Conservation (phyloP, 2,888 invertebrate species). For the Hymenopus coronatus region DNA sequence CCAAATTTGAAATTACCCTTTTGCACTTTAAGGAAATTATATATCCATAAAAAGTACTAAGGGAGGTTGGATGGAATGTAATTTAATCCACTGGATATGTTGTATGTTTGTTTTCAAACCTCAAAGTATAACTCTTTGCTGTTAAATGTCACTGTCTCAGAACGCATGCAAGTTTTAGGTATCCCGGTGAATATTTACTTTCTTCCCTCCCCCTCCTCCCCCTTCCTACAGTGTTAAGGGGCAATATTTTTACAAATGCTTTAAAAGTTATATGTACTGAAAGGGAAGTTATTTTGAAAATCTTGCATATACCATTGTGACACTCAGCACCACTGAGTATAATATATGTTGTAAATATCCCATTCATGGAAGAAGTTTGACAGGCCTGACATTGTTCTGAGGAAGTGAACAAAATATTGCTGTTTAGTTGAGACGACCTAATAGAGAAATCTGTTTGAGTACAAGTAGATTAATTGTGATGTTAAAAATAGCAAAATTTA, state of each 20-base stretch:
- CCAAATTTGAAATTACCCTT: slow-evolving; percentile 20
- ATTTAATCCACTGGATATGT: not conserved
- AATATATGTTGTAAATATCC: not conserved
- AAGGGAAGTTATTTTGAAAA: not conserved
- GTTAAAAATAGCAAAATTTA: slow-evolving; percentile 8
- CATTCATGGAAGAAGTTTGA: not conserved
- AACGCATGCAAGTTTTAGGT: not conserved
- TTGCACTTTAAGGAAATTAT: slow-evolving; percentile 4
- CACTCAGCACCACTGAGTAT: not conserved
- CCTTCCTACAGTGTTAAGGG: not conserved
- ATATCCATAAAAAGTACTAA: not conserved
- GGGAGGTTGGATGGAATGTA: not conserved
- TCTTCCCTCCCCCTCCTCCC: not conserved
- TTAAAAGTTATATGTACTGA: not conserved
- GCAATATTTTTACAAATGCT: not conserved
- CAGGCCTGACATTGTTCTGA: not conserved
- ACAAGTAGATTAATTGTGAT: slow-evolving; percentile 22
- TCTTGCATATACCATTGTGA: not conserved
- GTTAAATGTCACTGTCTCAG: not conserved
- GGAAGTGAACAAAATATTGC: not conserved
- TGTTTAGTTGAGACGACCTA: not conserved
- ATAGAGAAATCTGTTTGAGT: not conserved
- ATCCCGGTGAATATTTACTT: not conserved
- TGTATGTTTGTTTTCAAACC: not conserved
- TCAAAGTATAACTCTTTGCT: not conserved